These are phyloP conservation scores for Suncus etruscus DNA, from an alignment of 2,113 vertebrate species.

Conservation along the genomic window DNA sequence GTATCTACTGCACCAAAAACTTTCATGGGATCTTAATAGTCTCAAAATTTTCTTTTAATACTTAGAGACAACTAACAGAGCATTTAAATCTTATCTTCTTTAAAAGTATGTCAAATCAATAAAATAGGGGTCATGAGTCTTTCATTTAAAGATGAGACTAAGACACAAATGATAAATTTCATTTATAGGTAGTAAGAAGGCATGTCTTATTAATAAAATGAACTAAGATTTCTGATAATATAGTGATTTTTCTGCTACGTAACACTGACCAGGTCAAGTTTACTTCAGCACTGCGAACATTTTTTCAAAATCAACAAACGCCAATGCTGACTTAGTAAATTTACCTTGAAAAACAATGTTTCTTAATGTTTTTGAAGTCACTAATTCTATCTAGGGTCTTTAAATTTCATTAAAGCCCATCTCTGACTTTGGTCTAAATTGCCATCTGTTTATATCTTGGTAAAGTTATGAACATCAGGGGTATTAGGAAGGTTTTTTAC, in stretches of 20 bases:
- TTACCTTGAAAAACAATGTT: not conserved
- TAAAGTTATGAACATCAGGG: not conserved
- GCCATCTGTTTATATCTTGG: too few species aligned
- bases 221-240: not conserved
- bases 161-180: not conserved
- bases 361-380: not conserved
- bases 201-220: not conserved
- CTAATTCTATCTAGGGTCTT: not conserved
- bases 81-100: constrained; percentile 34
- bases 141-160: constrained; percentile 42
- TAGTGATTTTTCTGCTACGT: not conserved
- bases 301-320: constrained; percentile 33
- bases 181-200: not conserved
- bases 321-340: not conserved
- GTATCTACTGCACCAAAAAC: not conserved
- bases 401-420: not conserved
- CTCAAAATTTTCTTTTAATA: constrained; percentile 11
- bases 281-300: not conserved
- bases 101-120: not conserved
- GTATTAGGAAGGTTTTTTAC: not conserved
- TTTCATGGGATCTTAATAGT: not conserved
- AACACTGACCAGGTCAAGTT: not conserved
- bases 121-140: not conserved
- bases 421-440: too few species aligned
- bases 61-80: not conserved